Base-by-base conservation (phyloP, 2,113 vertebrate species). In the Kryptolebias marmoratus region DNA sequence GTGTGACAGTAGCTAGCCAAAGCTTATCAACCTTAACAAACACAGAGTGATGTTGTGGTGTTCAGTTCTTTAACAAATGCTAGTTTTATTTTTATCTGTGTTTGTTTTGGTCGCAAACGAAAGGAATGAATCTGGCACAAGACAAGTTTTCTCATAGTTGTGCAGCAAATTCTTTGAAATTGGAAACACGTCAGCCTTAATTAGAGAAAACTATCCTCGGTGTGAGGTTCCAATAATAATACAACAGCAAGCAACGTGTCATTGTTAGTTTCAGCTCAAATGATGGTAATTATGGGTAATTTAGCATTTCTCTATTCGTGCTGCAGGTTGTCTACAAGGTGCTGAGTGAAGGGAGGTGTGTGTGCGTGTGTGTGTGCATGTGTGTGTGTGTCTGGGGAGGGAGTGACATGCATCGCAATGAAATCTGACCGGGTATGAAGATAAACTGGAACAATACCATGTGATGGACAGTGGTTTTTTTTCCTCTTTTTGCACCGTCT, bases 221-320 rank as follows among this genome's bases (percentile, higher is more conserved):
- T 42, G 49, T 57, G 62, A 70, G 54, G 59, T 77, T 83, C 74
- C 76, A 64, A 50, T 65, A 73, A 84, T 80, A 86, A 80, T 52
- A 61, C 58, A 82, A 83, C 70, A 76, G 71, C 76, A 84, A 87
- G 86, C 75, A 81, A 71, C 71, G 81, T 44, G 60, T 18, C 83
- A 87, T 80, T 88, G 87, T 90, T 66, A 72, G 28, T 49, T 49
- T 27, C 54, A 13, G 66, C 79, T 76, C 27, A 73, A 82, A 83
- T 72, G 75, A 56, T 13, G 56, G 86, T 81, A 91, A 90, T 90
- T 91, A 88, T 52, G 68, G 66, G 64, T 81, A 88, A 93, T 92
- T 90, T 88, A 65, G 47, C 15, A 27, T 47, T 28, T 57, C 60
- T 63, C 32, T 75, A 62, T 71, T 80, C 61, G 75, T 32, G n/a